Percentiles rank a stretch among this genome's conserved stretches.
These are phyloP conservation scores for Heliconius ismenius DNA, from an alignment of 2,888 invertebrate species.

Conservation along the genomic window DNA sequence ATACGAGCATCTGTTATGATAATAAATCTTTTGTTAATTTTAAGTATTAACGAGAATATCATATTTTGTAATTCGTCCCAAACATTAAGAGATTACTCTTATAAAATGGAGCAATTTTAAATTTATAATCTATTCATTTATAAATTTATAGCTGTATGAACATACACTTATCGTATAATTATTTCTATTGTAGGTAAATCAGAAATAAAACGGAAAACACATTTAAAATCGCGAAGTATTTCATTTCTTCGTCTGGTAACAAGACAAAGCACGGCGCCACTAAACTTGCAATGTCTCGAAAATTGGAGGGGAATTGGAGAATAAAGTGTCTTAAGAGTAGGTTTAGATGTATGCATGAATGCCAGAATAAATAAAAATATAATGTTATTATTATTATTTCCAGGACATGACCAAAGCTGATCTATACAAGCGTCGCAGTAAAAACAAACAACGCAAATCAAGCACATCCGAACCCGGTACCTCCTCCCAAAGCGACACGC, in stretches of 20 bases:
- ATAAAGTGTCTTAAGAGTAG: not conserved
- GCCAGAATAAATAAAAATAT: not conserved
- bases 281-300: not conserved
- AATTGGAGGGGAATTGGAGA: not conserved
- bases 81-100: no score
- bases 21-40: no score
- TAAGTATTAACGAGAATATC: no score
- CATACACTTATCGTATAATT: no score
- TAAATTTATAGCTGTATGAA: no score
- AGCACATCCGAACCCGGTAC: slow-evolving; percentile 59
- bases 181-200: no score
- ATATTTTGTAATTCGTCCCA: no score
- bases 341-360: not conserved
- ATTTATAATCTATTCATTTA: no score
- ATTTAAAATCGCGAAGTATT: not conserved
- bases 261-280: not conserved
- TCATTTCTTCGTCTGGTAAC: not conserved
- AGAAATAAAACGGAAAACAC: no score
- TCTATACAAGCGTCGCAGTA: slow-evolving; percentile 73
- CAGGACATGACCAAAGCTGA: slow-evolving; percentile 79
- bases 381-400: slow-evolving; percentile 21
- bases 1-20: no score
- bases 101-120: no score
- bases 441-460: slow-evolving; percentile 66
- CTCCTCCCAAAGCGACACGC: slow-evolving; percentile 48